A percentile compares a stretch with the other conserved stretches of the same genome.
phyloP scores from a whole-genome alignment of 2,888 invertebrate genomes.

The Drosophila melanosoma region DNA sequence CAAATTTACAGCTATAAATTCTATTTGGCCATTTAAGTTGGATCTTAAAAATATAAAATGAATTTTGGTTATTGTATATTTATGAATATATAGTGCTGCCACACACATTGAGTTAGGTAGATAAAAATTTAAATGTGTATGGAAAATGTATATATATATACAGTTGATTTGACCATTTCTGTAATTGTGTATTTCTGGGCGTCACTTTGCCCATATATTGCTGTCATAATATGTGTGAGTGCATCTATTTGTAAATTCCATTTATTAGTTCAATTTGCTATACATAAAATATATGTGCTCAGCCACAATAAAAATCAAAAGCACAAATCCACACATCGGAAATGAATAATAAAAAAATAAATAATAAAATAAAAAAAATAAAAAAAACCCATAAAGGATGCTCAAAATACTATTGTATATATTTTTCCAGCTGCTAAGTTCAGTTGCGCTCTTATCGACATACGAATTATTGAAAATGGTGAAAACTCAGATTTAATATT shows the following conservation, averaged over 20 bases:
- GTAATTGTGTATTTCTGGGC: constrained; percentile 24
- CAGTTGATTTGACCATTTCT: constrained; percentile 17
- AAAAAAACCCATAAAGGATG: neutral
- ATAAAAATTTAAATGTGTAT: constrained; percentile 6
- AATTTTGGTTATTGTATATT: constrained; percentile 32
- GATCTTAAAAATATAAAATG: constrained; percentile 6
- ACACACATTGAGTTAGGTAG: neutral
- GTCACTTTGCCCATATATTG: constrained; percentile 16
- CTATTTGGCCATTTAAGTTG: neutral
- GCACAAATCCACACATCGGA: constrained; percentile 45
- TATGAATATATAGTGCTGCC: constrained; percentile 14
- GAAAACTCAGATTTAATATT: constrained; percentile 30
- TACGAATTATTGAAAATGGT: constrained; percentile 36
- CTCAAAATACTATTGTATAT: neutral
- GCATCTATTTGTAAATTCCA: constrained; percentile 58
- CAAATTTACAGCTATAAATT: constrained; percentile 6
- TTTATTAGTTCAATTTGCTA: constrained; percentile 75
- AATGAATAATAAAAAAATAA: constrained; percentile 9
- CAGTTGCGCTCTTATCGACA: constrained; percentile 33
- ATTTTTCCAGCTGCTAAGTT: neutral
- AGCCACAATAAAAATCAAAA: constrained; percentile 61
- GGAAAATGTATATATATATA: constrained; percentile 13
- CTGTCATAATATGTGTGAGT: constrained; percentile 16
- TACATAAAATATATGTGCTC: constrained; percentile 52
- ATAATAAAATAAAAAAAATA: constrained; percentile 10